Evolutionary conservation across 2,888 invertebrate species (phyloP).

Genomic region (Zhuqinia jingwanae): DNA sequence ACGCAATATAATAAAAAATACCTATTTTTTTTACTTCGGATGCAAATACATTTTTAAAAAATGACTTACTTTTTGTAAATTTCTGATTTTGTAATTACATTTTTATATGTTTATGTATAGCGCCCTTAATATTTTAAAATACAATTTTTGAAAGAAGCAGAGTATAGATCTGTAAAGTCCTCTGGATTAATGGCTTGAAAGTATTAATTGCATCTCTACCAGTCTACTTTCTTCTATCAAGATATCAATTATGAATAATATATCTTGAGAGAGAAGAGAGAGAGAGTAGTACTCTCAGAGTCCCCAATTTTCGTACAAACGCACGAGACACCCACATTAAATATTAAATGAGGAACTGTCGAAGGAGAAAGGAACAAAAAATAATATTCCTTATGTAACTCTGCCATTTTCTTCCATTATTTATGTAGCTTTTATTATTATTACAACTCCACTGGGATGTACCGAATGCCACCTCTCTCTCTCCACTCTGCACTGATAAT

Average conservation of each 20-base stretch:
- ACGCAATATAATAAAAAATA: too few species aligned
- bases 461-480: too few species aligned
- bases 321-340: background rate
- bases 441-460: slow-evolving; percentile 1
- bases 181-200: too few species aligned
- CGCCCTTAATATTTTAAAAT: too few species aligned
- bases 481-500: background rate
- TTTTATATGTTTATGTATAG: too few species aligned
- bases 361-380: background rate
- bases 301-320: background rate
- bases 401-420: slow-evolving; percentile 27
- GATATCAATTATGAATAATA: slow-evolving; percentile 46
- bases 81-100: too few species aligned
- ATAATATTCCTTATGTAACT: background rate
- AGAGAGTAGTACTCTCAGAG: background rate
- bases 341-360: slow-evolving; percentile 27
- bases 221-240: slow-evolving; percentile 18
- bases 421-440: slow-evolving; percentile 5
- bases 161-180: too few species aligned
- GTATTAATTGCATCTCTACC: background rate
- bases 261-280: slow-evolving; percentile 3
- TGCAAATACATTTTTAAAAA: too few species aligned
- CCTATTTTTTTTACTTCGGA: too few species aligned
- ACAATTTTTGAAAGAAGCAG: too few species aligned
- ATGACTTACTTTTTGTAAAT: too few species aligned